Base-by-base conservation (phyloP, 2,888 invertebrate genomes). In the Sarcophaga subvicina region DNA sequence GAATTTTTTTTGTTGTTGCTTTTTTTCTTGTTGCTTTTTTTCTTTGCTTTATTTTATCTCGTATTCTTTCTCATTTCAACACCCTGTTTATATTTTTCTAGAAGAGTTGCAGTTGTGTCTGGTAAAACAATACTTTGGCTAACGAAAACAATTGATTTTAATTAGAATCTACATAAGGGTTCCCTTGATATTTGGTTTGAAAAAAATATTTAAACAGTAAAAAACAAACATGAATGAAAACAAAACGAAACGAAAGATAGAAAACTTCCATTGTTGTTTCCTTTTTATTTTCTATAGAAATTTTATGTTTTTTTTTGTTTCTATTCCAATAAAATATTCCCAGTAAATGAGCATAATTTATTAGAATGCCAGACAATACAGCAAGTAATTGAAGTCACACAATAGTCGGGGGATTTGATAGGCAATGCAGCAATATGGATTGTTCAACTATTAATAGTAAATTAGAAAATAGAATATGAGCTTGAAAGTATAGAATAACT, bases 91-190 rank as follows among this genome's bases (percentile, higher is more conserved):
- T 54, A 27, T 59, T 47, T 62, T 75, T 37, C 49, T 60, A 59
- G 1, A 54, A 20, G 22, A 63, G 27, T 75, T 63, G 63, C 63
- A 14, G 62, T 76, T 81, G 63, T 63, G 84, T 84, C 84, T 81
- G 81, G 76, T 66, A 80, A 71, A 75, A 80, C 76, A 84, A 80
- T 85, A 71, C 76, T 80, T 54, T 85, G 76, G 84, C 76, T 60
- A 85, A 85, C 84, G 8, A 87, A 81, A 54, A 86, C 87, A 84
- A 87, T 87, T 87, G 87, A 87, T 87, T 87, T 87, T 87, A 87
- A 87, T 87, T 87, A 84, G 87, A 87, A 81, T 72, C 72, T 76
- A 82, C 83, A 87, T 76, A 84, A 87, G 87, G 76, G 81, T 76
- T 87, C 87, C 84, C 87, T 78, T 79, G 87, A 72, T 76, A 76